Percentiles rank a stretch among this genome's conserved stretches.
phyloP scores from a whole-genome alignment of 1,140 invertebrate genomes.

The Streblospio benedicti region DNA sequence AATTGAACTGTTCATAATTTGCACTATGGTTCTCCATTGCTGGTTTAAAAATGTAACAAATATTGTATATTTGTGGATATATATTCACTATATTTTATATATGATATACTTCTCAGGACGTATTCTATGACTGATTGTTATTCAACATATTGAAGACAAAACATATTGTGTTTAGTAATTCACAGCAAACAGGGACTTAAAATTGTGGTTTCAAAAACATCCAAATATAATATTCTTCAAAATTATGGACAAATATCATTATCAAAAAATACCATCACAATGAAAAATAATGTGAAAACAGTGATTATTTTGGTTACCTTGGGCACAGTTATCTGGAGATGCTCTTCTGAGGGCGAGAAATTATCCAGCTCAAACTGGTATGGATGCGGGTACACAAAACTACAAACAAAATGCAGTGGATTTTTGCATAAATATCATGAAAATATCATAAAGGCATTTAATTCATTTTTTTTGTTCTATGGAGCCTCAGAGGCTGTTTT shows the following conservation, averaged over 20 bases:
- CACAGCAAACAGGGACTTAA: conserved; percentile 68
- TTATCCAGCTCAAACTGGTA: conserved; percentile 76
- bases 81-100: not conserved
- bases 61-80: not conserved
- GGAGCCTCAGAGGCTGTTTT: no score
- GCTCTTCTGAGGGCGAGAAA: conserved; percentile 31
- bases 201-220: no score
- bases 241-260: no score
- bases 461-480: no score
- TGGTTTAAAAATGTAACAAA: not conserved
- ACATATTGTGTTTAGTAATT: conserved; percentile 72
- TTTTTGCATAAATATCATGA: no score
- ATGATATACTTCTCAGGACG: not conserved
- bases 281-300: no score
- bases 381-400: conserved; percentile 68
- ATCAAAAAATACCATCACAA: no score
- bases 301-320: no score
- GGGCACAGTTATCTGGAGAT: conserved; percentile 24
- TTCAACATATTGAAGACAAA: not conserved
- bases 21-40: not conserved
- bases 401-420: no score
- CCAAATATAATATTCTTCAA: no score
- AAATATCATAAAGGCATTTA: no score
- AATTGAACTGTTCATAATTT: not conserved
- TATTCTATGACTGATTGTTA: not conserved